Evolutionary conservation across 2,888 invertebrate genomes (phyloP), one percentile per base, ranked within the genome.

Genomic region (Conus canariensis): DNA sequence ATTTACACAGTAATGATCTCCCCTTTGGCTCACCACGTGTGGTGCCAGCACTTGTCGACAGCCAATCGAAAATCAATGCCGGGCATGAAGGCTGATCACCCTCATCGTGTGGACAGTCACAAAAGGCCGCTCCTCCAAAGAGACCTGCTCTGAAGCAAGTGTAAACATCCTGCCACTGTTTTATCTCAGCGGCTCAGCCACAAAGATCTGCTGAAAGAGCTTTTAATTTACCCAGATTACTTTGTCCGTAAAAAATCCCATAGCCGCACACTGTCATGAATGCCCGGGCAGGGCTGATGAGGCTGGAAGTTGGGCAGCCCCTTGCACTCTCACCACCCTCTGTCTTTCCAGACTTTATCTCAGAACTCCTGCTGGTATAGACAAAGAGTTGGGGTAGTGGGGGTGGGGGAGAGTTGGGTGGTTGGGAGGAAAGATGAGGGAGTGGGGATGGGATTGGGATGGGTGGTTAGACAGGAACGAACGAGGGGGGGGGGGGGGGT

Each of bases 1-100:
- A 92, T 92, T 92, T 90, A 92, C 92, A 90, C 88, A 82, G 91
- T 88, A 92, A 91, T 92, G 92, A 92, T 92, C 91, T 86, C 90
- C 89, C 85, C 87, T 91, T 88, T 85, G 45, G 25, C 16, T 5
- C 64, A 67, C 70, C 60, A 58, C 89, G 85, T 85, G 80, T 14
- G 14, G 45, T 45, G 58, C 85, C 60, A 25, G 25, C 82, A 25
- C 59, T 70, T 85, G 85, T 85, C 70, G 85, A 74, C 85, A 85
- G 85, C 74, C 89, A 89, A 89, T 89, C 89, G 89, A 60, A 85
- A 89, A 89, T 89, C 89, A 56, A 89, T 89, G 77, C 25, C 2
- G 74, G 74, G 74, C 89, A 58, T n/a, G 85, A 45, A 30, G 70
- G 25, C 25, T 89, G 89, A 89, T 89, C 89, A 30, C 67, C 85